A percentile compares a stretch with the other conserved stretches of the same genome.
These are phyloP conservation scores for Hydrophis major DNA, from an alignment of 2,797 vertebrate genomes.

Conservation along the genomic window DNA sequence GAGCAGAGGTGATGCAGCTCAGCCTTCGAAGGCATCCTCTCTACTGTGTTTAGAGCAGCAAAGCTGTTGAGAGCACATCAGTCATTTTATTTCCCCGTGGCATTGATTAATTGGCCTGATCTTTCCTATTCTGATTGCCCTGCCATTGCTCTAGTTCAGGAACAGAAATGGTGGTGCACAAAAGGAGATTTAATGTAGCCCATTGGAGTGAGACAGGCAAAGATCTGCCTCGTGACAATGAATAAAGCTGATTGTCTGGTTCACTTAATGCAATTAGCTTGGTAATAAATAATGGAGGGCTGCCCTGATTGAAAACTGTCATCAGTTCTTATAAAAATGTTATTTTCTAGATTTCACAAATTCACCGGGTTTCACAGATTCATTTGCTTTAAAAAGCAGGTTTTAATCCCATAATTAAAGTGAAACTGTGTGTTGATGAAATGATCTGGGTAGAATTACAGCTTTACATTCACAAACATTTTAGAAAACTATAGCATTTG, in stretches of 20 bases:
- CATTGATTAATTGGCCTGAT: conserved; percentile 76
- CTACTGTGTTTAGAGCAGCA: conserved; percentile 45
- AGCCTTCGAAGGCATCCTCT: conserved; percentile 51
- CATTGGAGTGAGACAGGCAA: conserved; percentile 2
- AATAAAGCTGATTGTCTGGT: conserved; percentile 52
- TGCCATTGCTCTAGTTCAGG: conserved; percentile 48
- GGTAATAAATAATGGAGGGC: background rate
- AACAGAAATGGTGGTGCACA: conserved; percentile 42
- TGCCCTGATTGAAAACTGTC: conserved; percentile 13
- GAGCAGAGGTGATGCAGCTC: conserved; percentile 57
- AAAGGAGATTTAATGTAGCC: conserved; percentile 46
- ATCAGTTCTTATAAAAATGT: background rate
- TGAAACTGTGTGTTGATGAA: background rate
- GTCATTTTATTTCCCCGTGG: conserved; percentile 71
- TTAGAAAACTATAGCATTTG: background rate
- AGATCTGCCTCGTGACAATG: conserved; percentile 41
- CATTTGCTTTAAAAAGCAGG: conserved; percentile 8
- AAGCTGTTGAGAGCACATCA: conserved; percentile 56
- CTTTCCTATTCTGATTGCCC: conserved; percentile 40
- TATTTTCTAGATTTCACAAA: background rate
- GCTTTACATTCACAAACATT: background rate
- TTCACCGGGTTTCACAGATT: background rate
- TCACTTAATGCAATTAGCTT: conserved; percentile 24
- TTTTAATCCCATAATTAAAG: conserved; percentile 18
- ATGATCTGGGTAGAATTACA: background rate